Evolutionary conservation across 1,140 invertebrate species (phyloP), one percentile per base, ranked within the genome.

Genomic region (Dinoponera quadriceps): DNA sequence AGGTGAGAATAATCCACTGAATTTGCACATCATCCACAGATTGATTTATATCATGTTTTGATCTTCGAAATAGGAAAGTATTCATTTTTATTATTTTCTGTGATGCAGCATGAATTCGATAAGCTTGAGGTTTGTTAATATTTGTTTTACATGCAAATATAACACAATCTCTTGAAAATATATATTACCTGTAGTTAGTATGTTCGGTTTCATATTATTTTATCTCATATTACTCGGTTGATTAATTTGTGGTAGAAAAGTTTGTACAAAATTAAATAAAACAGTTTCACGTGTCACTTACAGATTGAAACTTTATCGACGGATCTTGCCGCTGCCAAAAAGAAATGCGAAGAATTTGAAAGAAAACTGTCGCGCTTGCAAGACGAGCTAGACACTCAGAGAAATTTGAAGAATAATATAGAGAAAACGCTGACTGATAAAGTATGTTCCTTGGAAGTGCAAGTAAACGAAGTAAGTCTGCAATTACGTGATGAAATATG

Each of bases 251-350:
- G 14, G 11, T 14, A 38, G 1, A 20, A 20, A 65, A 68, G 38
- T 71, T 71, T 33, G 25, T 69, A 60, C 27, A 54, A 11, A 49
- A 49, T 57, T 25, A 29, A 38, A 33, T 9, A 29, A 22, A 20
- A 22, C 48, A 9, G 44, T 27, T 27, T 29, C 27, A 83, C 25
- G 55, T 85, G 81, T 62, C 74, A 77, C 91, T n/a, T 91, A 11
- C 63, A 95, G 94, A 93, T 93, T 72, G 94, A 95, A 73, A 88
- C 89, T 29, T 81, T 94, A 60, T 89, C 86, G 16, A 11, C 73
- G 33, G 91, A 93, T 74, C 78, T 94, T 18, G 57, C 20, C 18
- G 69, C 84, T 62, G 66, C 74, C 29, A 88, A 87, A 1, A 90
- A 91, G 51, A 94, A 92, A 68, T 89, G 87, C 18, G 89, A 92